These are phyloP conservation scores for Acropternis orthonyx DNA, from an alignment of 2,797 vertebrate species.

Conservation along the genomic window DNA sequence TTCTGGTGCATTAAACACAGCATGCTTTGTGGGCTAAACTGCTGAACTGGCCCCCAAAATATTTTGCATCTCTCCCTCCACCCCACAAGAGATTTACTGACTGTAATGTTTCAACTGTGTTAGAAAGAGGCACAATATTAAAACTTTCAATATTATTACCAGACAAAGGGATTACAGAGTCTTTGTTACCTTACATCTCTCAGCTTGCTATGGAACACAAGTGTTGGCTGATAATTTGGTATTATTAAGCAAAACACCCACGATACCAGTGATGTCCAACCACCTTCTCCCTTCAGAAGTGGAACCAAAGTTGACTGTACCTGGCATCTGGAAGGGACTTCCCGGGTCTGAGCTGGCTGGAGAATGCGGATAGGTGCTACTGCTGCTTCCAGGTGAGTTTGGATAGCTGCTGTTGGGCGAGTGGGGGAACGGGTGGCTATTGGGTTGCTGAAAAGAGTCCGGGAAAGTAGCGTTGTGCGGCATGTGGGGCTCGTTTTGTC, in stretches of 20 bases:
- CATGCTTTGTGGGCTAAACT: not conserved
- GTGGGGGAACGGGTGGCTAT: conserved; percentile 86
- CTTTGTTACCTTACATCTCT: not conserved
- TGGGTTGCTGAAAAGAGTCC: conserved; percentile 89
- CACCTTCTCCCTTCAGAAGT: not conserved
- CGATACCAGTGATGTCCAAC: not conserved
- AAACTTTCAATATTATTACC: not conserved
- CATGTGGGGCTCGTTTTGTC: conserved; percentile 95
- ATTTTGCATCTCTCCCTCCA: not conserved
- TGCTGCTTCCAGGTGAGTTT: conserved; percentile 91
- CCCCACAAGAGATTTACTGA: not conserved
- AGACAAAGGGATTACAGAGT: not conserved
- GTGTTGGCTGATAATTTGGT: not conserved
- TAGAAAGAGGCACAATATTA: not conserved
- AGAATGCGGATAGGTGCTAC: conserved; percentile 92
- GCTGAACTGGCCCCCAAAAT: not conserved
- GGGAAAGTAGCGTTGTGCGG: conserved; percentile 97
- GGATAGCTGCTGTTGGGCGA: conserved; percentile 96
- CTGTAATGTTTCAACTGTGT: not conserved
- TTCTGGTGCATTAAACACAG: not conserved
- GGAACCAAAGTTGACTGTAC: conserved; percentile 66
- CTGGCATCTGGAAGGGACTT: conserved; percentile 99
- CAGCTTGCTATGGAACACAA: not conserved
- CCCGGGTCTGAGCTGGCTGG: conserved; percentile 94
- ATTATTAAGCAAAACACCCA: not conserved